Evolutionary conservation across 2,113 vertebrate genomes (phyloP).

Genomic region (Orycteropus afer): DNA sequence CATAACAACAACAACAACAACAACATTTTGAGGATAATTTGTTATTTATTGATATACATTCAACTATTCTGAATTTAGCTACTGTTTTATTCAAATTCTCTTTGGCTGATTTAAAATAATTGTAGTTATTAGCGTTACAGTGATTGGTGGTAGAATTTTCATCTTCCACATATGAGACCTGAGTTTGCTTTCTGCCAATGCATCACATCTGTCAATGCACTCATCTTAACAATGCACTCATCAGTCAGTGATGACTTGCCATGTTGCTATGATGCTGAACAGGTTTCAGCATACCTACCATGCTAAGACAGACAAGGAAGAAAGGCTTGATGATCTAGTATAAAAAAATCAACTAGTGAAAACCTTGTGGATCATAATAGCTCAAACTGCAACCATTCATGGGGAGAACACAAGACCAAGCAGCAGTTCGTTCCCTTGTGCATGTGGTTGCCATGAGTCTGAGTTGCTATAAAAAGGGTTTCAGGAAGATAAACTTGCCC

Average conservation of each 20-base stretch:
- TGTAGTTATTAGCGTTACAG: neutral
- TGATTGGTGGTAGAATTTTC: too few species aligned
- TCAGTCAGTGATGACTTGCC: neutral
- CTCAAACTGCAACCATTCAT: neutral
- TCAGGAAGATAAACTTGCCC: neutral
- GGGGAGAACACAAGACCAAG: neutral
- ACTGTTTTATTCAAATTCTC: neutral
- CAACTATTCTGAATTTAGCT: neutral
- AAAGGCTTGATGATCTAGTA: neutral
- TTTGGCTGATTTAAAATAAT: neutral
- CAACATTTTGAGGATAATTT: neutral
- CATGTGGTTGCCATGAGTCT: neutral
- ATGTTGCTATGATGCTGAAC: neutral
- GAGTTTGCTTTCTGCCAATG: neutral
- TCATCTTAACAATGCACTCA: too few species aligned
- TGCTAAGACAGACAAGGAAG: neutral
- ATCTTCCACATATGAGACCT: neutral
- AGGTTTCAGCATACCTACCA: neutral
- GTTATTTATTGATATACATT: neutral
- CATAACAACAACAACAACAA: too few species aligned
- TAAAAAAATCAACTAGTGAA: neutral
- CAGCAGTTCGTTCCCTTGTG: neutral
- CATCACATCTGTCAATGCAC: too few species aligned
- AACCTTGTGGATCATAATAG: neutral
- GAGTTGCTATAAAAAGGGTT: too few species aligned